Evolutionary conservation across 64 coral and sea anemone genomes (phyloP).

Genomic region (Acropora yongei): DNA sequence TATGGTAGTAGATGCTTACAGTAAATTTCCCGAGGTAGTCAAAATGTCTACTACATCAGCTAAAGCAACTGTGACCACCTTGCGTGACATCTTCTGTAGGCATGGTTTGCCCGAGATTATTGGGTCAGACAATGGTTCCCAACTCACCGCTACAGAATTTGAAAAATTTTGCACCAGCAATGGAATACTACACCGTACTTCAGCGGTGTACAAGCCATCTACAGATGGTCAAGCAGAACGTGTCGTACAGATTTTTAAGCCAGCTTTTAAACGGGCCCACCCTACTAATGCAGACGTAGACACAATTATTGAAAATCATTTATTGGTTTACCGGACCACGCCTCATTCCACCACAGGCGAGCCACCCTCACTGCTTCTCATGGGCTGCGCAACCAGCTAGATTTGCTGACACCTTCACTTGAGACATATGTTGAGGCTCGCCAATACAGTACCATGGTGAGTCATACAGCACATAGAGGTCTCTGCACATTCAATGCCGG

Average conservation of each 20-base stretch:
- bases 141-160: no score
- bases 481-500: slow-evolving; percentile 24
- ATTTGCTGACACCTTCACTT: slow-evolving; percentile 55
- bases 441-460: slow-evolving; percentile 22
- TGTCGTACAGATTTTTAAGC: no score
- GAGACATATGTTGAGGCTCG: slow-evolving; percentile 25
- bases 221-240: no score
- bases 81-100: no score
- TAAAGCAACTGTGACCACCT: no score
- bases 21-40: not conserved
- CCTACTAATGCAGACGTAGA: slow-evolving; percentile 39
- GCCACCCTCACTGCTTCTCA: not conserved
- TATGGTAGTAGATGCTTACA: slow-evolving; percentile 17
- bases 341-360: slow-evolving; percentile 52
- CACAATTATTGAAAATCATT: slow-evolving; percentile 46
- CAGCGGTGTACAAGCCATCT: no score
- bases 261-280: not conserved
- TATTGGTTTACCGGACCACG: slow-evolving; percentile 50
- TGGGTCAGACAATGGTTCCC: no score
- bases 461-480: slow-evolving; percentile 14
- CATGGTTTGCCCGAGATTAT: no score
- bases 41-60: no score
- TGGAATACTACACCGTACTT: no score
- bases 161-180: no score
- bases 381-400: not conserved